Base-by-base conservation (phyloP, 2,113 vertebrate genomes). In the Xerus inauris region DNA sequence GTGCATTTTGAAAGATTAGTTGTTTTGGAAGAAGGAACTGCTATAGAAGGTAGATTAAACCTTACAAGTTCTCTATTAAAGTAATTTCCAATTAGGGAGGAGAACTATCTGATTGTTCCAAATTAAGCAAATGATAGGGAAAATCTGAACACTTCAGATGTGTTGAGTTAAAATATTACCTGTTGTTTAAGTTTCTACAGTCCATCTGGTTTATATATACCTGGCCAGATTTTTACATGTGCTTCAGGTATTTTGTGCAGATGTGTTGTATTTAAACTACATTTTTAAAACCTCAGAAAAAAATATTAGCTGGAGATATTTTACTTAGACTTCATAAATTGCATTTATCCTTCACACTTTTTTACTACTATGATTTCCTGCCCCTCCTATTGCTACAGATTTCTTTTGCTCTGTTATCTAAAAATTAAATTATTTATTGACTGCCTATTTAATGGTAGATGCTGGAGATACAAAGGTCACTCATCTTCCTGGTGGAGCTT, bases 211-310 rank as follows among this genome's bases (percentile, higher is more conserved):
- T 72, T 81, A 77, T 69, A 51, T 28, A 6, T 30, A 85, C 12
- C 57, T 81, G 83, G 40, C 38, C 54, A 71, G 40, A 77, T 38
- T 93, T 90, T 91, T 93, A 57, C 12, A 24, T 26, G 57, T 42
- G 13, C 24, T 57, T 88, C 13, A 80, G 51, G 1, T 45, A 82
- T 80, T 80, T 87, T 4, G 12, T 95, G 69, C 17, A 92, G 40
- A 40, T 65, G 30, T 24, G 17, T 87, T 90, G 5, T 72, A 82
- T 81, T 85, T 84, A 88, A 75, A 72, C 10, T 82, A 62, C 95
- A 73, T 62, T n/a, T 86, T 69, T 89, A 73, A 94, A 86, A n/a
- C 40, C 65, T 93, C 7, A 79, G 30, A 75, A 95, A 87, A 87
- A 85, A 45, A 65, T 5, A 86, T 45, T 84, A 89, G 38, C 38